Evolutionary conservation across 2,888 invertebrate species (phyloP).

Genomic region (Orchestes rusci): DNA sequence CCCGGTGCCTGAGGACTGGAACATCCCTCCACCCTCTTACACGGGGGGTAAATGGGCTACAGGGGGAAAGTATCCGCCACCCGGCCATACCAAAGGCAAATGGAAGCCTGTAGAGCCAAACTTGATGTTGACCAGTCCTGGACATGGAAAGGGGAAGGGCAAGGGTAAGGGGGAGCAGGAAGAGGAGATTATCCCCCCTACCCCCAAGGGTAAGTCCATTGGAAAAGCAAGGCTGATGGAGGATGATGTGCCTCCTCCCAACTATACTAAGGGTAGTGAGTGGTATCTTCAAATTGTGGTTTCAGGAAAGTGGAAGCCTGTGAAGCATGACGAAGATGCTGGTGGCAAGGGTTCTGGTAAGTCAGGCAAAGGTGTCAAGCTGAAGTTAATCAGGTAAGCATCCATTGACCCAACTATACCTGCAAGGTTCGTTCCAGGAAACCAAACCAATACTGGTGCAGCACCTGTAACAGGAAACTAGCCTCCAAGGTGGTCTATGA

Average conservation of each 20-base stretch:
- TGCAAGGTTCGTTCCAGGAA: conserved; percentile 31
- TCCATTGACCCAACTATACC: background rate
- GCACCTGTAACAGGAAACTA: conserved; percentile 68
- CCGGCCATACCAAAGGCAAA: too few species aligned
- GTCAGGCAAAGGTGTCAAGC: too few species aligned
- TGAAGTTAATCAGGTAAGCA: too few species aligned
- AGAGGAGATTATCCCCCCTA: conserved; percentile 19
- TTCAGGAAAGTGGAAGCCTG: conserved; percentile 13
- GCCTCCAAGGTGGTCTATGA: conserved; percentile 69
- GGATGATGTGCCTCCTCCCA: conserved; percentile 46
- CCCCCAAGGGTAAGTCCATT: conserved; percentile 23
- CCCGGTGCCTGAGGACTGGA: conserved; percentile 50
- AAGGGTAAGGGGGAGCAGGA: conserved; percentile 72
- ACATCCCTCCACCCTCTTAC: conserved; percentile 48
- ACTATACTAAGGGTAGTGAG: conserved; percentile 67
- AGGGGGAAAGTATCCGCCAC: too few species aligned
- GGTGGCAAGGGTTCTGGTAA: conserved; percentile 4
- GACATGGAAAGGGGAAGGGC: conserved; percentile 59
- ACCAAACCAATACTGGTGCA: conserved; percentile 65
- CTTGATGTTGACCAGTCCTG: conserved; percentile 42
- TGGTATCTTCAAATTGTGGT: too few species aligned
- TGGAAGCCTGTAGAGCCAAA: conserved; percentile 48
- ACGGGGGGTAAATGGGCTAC: conserved; percentile 41
- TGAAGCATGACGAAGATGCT: conserved; percentile 41
- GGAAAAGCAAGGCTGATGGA: conserved; percentile 34